Base-by-base conservation (phyloP, 2,113 vertebrate genomes). In the Myrmophylax atrothorax region DNA sequence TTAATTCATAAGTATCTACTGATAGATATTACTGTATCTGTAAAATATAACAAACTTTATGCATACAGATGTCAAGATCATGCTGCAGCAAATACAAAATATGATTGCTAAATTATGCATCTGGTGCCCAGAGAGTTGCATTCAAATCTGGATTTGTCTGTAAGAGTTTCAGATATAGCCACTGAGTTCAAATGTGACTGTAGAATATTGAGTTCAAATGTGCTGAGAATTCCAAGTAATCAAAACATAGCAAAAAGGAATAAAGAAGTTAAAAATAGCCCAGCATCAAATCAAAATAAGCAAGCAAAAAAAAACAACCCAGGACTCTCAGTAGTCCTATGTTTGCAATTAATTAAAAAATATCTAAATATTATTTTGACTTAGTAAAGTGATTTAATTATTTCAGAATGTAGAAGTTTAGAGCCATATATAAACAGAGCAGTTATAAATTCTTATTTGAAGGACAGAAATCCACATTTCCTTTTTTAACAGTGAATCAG, bases 241-340 rank as follows among this genome's bases (percentile, higher is more conserved):
- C 24, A 72, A 92, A 94, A 56, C 5, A 50, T 10, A 55, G 4
- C 53, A 52, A 19, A 59, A 64, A 18, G 2, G 4, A 44, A 49
- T 31, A 40, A 66, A 68, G 64, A 73, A 31, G 1, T 4, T 10
- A 29, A 52, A 22, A 29, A 42, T 11, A 26, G 7, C 13, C 49
- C 25, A 15, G 5, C 8, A 68, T 10, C 1, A 52, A 64, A 73
- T 4, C 5, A n/a, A 50, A 85, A 59, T 6, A 77, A n/a, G 7
- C 0, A 60, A 84, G 11, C 0, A 29, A 50, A 2, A 0, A 17
- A 37, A 31, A 5, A 5, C 44, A 15, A 0, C 4, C 0, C 6
- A 46, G 64, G 7, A 7, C 4, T 70, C 33, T 70, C 50, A 62
- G 14, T 16, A 56, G 2, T 23, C 2, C 5, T 69, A 25, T 37